Evolutionary conservation across 2,113 vertebrate species (phyloP).

Genomic region (Aptenodytes forsteri): DNA sequence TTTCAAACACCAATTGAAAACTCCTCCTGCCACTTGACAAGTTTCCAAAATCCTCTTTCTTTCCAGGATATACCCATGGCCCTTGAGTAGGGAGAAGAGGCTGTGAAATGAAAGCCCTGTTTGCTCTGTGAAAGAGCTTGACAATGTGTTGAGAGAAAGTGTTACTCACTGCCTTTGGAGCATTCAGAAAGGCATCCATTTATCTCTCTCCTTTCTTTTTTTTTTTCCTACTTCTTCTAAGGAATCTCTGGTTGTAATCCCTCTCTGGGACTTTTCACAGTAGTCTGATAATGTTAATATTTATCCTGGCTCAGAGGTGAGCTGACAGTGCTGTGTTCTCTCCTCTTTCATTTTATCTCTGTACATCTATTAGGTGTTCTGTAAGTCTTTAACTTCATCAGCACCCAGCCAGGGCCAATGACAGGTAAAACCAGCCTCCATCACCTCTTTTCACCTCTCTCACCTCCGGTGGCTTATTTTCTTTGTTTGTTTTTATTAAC

Average conservation of each 20-base stretch:
- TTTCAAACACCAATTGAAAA: constrained; percentile 43
- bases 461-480: not conserved
- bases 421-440: not conserved
- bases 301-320: constrained; percentile 76
- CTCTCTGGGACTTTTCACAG: constrained; percentile 81
- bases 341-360: constrained; percentile 26
- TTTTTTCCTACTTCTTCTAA: constrained; percentile 53
- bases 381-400: not conserved
- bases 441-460: not conserved
- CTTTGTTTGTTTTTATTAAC: not conserved
- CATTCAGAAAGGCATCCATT: constrained; percentile 73
- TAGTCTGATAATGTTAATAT: constrained; percentile 85
- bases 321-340: constrained; percentile 34
- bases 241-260: constrained; percentile 80
- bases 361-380: constrained; percentile 43
- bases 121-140: constrained; percentile 81
- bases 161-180: constrained; percentile 72
- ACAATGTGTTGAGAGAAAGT: constrained; percentile 83
- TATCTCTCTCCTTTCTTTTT: constrained; percentile 51
- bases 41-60: constrained; percentile 56
- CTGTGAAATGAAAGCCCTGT: constrained; percentile 69
- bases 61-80: constrained; percentile 12
- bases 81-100: constrained; percentile 23
- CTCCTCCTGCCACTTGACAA: constrained; percentile 42
- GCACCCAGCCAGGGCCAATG: not conserved